Conservation (phyloP, 2,797 vertebrate species). For the Thaleichthys pacificus region DNA sequence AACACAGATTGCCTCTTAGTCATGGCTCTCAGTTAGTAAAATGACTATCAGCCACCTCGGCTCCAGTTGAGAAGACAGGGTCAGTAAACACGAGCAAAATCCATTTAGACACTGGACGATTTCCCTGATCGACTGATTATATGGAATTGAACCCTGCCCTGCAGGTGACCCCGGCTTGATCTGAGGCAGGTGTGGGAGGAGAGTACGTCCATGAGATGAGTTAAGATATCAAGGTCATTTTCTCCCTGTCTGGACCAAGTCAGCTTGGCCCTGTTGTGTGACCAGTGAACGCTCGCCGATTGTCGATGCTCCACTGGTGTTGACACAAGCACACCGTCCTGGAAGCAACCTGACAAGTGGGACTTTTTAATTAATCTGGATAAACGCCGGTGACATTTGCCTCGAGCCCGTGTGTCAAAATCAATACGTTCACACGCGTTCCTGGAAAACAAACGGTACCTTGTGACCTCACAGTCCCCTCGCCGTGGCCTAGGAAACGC, state of each 20-base stretch:
- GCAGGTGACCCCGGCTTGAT: background rate
- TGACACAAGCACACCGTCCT: constrained; percentile 43
- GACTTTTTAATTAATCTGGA: constrained; percentile 73
- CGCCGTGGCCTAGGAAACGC: constrained; percentile 21
- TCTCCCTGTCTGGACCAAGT: constrained; percentile 19
- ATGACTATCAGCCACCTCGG: constrained; percentile 24
- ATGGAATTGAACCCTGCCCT: constrained; percentile 5
- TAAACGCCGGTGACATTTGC: constrained; percentile 71
- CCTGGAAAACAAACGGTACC: constrained; percentile 63
- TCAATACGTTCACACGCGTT: constrained; percentile 65
- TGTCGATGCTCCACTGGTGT: constrained; percentile 26
- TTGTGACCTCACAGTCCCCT: constrained; percentile 45
- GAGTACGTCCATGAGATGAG: constrained; percentile 13
- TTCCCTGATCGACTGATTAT: constrained; percentile 26
- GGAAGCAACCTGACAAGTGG: constrained; percentile 43
- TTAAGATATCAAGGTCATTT: constrained; percentile 28
- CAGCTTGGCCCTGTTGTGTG: background rate
- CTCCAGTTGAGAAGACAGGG: constrained; percentile 23
- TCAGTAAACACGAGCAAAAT: constrained; percentile 2
- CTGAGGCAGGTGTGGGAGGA: constrained; percentile 18
- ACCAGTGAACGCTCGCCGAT: constrained; percentile 1
- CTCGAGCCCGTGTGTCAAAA: constrained; percentile 63
- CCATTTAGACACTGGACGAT: constrained; percentile 27
- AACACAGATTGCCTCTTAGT: constrained; percentile 33
- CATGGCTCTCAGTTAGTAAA: too few relatives aligned